A percentile compares a stretch with the other conserved stretches of the same genome.
Evolutionary conservation across 2,888 invertebrate genomes (phyloP).

Genomic region (Maniola hyperantus): DNA sequence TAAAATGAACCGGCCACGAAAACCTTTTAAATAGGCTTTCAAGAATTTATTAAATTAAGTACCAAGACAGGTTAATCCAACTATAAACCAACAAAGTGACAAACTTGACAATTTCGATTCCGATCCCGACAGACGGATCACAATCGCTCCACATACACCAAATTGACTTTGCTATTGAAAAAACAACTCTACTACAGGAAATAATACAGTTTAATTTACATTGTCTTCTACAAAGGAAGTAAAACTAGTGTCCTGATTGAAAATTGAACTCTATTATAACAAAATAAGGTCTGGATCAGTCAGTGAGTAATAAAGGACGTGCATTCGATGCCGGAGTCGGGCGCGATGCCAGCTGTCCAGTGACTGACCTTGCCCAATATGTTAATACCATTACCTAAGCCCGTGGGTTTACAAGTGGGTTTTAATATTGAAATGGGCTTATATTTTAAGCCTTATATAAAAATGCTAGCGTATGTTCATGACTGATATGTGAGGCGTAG

Average conservation of each 20-base stretch:
- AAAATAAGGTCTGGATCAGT: slow-evolving; percentile 39
- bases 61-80: slow-evolving; percentile 16
- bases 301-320: slow-evolving; percentile 25
- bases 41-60: neutral
- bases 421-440: slow-evolving; percentile 19
- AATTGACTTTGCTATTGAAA: slow-evolving; percentile 37
- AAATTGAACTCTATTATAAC: slow-evolving; percentile 36
- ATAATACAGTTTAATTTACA: slow-evolving; percentile 38
- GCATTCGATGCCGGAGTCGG: slow-evolving; percentile 42
- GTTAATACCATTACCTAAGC: slow-evolving; percentile 40
- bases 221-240: slow-evolving; percentile 22
- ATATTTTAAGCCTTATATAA: slow-evolving; percentile 17
- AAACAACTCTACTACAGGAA: slow-evolving; percentile 32
- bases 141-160: slow-evolving; percentile 10
- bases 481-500: too few species aligned
- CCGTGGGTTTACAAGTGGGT: slow-evolving; percentile 24
- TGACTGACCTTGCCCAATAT: slow-evolving; percentile 50
- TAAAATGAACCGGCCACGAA: too few species aligned
- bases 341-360: slow-evolving; percentile 41
- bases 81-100: neutral
- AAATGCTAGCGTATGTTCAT: neutral
- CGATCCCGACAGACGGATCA: slow-evolving; percentile 12
- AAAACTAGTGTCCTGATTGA: slow-evolving; percentile 38
- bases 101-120: slow-evolving; percentile 4
- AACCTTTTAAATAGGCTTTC: neutral